Evolutionary conservation across 2,797 vertebrate genomes (phyloP), one percentile per base, ranked within the genome.

Genomic region (Eulemur albifrons): DNA sequence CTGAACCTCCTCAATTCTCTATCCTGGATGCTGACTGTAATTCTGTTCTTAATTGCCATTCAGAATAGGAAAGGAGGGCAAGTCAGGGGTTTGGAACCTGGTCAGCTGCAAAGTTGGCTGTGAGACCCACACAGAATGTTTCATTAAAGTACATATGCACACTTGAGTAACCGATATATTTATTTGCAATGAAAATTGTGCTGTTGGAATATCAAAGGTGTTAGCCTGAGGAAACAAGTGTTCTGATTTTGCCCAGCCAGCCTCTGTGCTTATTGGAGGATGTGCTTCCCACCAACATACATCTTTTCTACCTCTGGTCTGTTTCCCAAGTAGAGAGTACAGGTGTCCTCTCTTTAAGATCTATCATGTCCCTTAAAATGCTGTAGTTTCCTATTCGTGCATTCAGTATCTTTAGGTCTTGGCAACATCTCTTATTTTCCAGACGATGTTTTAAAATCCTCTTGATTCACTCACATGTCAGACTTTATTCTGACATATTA

Each of bases 1-100:
- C 96, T 93, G 95, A 97, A 96, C 95, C 97, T 95, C 91, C 95
- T 98, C 89, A 87, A 13, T 94, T 80, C 67, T 96, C 89, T 94
- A 72, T 96, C 87, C 88, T 90, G 61, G 95, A 35, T 95, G 93
- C 95, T 88, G 61, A 84, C 96, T 97, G 38, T 88, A 96, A 97
- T 95, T 96, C 54, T 96, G 52, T 93, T 89, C 80, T 93, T 96
- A 95, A 96, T 95, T 96, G 86, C 88, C 43, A 11, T 94, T 97
- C 91, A 88, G 83, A 88, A 63, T 43, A 94, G 83, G 61, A 40
- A 88, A 92, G 73, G 54, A 89, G 69, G 63, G 59, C 40, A 92
- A 94, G 87, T 88, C 81, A 92, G 79, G 85, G 59, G 45, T 91
- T 94, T 96, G 84, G 77, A 97, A 91, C 80, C 35, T 94, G 96